Percentiles rank a stretch among this genome's conserved stretches.
Conservation (phyloP, 2,888 invertebrate species). For the Furcula furcula region DNA sequence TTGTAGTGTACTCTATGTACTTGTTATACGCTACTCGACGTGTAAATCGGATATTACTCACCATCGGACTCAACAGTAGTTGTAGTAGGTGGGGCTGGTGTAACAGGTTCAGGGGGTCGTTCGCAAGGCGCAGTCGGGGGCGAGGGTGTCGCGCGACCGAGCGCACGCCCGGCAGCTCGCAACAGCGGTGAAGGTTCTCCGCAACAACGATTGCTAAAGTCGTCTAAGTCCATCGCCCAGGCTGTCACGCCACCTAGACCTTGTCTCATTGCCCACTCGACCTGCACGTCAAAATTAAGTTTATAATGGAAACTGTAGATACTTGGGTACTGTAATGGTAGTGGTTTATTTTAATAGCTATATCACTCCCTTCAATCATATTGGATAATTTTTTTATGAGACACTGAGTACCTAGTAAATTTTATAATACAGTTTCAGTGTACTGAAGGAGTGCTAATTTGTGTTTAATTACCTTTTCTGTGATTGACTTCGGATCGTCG, state of each 20-base stretch:
- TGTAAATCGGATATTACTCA: no score
- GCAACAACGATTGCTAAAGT: conserved; percentile 93
- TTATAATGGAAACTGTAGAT: no score
- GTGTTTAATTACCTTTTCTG: conserved; percentile 84
- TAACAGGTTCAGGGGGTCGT: conserved; percentile 86
- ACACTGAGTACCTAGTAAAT: no score
- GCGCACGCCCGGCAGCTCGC: conserved; percentile 88
- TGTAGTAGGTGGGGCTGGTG: conserved; percentile 88
- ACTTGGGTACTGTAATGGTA: no score
- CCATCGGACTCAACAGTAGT: conserved; percentile 81
- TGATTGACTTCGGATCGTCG: conserved; percentile 90
- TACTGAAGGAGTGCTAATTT: no score
- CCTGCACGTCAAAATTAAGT: conserved; percentile 57
- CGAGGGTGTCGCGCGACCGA: conserved; percentile 82
- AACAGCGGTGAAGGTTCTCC: conserved; percentile 89
- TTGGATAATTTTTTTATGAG: no score
- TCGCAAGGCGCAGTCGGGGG: conserved; percentile 83
- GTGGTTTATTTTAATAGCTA: no score
- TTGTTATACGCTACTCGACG: no score
- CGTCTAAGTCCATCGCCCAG: conserved; percentile 94
- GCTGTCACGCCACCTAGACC: conserved; percentile 91
- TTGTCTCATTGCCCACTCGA: conserved; percentile 86
- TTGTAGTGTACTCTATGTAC: no score
- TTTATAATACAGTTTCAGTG: no score
- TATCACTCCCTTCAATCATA: no score